phyloP scores from a whole-genome alignment of 2,113 vertebrate species.

The Falco punctatus region DNA sequence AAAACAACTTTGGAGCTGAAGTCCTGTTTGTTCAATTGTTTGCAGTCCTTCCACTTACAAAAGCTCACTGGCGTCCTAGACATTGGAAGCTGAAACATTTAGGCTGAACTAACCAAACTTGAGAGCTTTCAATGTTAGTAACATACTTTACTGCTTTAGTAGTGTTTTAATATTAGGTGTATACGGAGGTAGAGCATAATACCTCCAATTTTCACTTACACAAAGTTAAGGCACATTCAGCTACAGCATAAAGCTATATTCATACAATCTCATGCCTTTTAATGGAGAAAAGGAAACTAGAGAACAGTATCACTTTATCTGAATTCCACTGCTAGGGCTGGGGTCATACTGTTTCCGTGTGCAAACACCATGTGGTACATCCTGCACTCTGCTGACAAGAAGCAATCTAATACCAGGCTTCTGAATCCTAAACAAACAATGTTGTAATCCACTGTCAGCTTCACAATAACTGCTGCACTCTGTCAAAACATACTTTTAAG shows the following conservation, averaged over 20 bases:
- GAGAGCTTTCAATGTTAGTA: background rate
- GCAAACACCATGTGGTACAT: slow-evolving; percentile 9
- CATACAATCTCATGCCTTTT: background rate
- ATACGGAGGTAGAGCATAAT: background rate
- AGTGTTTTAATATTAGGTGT: background rate
- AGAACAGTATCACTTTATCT: background rate
- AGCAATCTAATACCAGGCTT: slow-evolving; percentile 39
- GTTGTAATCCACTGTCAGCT: background rate
- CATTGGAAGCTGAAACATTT: background rate
- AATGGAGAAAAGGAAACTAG: background rate
- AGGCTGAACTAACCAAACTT: background rate
- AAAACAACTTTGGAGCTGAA: background rate
- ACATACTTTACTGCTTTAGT: background rate
- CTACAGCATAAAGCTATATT: background rate
- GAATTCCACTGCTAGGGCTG: background rate
- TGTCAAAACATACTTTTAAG: slow-evolving; percentile 34
- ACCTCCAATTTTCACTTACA: background rate
- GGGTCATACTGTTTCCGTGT: background rate
- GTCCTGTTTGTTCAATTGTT: background rate
- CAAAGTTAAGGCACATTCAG: background rate
- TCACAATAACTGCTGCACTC: background rate
- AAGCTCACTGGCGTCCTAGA: background rate
- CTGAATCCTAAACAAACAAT: slow-evolving; percentile 51
- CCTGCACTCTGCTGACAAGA: slow-evolving; percentile 50
- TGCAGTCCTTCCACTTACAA: background rate